phyloP scores from a whole-genome alignment of 2,113 vertebrate genomes.

The Sclerurus mexicanus region DNA sequence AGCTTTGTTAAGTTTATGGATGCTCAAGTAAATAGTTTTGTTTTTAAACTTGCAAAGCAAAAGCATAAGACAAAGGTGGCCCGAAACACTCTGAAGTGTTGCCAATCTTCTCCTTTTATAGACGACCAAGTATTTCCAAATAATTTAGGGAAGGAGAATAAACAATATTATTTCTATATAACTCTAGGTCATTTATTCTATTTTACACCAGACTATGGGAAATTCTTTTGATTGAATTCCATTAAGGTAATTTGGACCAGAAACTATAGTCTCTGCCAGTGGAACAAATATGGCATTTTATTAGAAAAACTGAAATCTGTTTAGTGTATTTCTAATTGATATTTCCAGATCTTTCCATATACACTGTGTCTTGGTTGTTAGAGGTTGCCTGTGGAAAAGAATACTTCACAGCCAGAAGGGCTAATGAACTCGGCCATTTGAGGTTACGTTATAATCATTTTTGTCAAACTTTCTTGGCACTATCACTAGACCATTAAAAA shows the following conservation, averaged over 20 bases:
- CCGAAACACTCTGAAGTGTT: background rate
- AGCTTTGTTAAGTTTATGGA: background rate
- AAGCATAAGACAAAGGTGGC: background rate
- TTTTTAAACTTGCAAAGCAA: background rate
- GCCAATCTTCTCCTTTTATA: background rate
- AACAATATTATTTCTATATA: background rate
- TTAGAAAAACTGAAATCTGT: conserved; percentile 26
- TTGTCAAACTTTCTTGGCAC: conserved; percentile 63
- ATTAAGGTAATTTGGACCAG: conserved; percentile 2
- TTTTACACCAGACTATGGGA: conserved; percentile 3
- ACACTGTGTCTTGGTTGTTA: background rate
- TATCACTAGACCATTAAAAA: background rate
- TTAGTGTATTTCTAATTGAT: conserved; percentile 46
- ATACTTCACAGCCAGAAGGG: conserved; percentile 26
- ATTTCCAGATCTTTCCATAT: conserved; percentile 59
- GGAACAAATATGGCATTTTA: conserved; percentile 46
- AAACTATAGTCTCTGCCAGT: background rate
- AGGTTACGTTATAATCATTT: conserved; percentile 42
- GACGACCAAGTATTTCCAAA: background rate
- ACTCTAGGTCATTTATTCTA: background rate
- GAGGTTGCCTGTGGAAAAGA: conserved; percentile 52
- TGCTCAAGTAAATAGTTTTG: background rate
- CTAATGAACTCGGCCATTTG: conserved; percentile 40
- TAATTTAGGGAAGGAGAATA: background rate
- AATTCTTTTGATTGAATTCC: conserved; percentile 9